Conservation (phyloP, 1,140 invertebrate species). For the Lanistes nyassanus region DNA sequence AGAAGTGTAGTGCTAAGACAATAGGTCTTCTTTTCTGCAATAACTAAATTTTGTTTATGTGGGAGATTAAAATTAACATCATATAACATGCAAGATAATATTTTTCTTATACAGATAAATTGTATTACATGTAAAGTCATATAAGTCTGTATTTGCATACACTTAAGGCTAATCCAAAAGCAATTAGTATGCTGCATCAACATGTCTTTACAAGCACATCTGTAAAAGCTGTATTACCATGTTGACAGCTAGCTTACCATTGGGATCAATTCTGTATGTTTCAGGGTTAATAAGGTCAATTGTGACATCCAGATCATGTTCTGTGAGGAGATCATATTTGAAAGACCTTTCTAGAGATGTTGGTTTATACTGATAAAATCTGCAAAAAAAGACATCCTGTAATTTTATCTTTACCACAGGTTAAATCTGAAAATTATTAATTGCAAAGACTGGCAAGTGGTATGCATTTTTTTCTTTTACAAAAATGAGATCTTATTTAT, state of each 20-base stretch:
- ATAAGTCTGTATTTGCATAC: no score
- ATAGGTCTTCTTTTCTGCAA: no score
- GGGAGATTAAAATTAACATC: background rate
- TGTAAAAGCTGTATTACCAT: no score
- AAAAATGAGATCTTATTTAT: background rate
- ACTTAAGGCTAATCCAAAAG: no score
- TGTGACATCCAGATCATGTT: slow-evolving; percentile 95
- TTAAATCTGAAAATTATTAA: no score
- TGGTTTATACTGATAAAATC: slow-evolving; percentile 97
- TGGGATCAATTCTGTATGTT: slow-evolving; percentile 79
- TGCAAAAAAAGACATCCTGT: slow-evolving; percentile 59
- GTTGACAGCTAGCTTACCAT: slow-evolving; percentile 42
- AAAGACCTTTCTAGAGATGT: slow-evolving; percentile 88
- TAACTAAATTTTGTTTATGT: no score
- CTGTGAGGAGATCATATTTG: slow-evolving; percentile 95
- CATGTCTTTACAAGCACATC: no score
- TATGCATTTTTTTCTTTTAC: background rate
- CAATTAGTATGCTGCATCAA: no score
- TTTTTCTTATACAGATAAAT: background rate
- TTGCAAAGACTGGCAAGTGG: background rate
- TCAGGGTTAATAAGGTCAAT: slow-evolving; percentile 97
- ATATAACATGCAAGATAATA: slow-evolving; percentile 13
- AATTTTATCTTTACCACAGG: background rate
- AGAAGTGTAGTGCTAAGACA: no score
- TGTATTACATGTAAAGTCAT: no score